These are phyloP conservation scores for Emydura subglobosa DNA, from an alignment of 2,113 vertebrate genomes.

Conservation along the genomic window DNA sequence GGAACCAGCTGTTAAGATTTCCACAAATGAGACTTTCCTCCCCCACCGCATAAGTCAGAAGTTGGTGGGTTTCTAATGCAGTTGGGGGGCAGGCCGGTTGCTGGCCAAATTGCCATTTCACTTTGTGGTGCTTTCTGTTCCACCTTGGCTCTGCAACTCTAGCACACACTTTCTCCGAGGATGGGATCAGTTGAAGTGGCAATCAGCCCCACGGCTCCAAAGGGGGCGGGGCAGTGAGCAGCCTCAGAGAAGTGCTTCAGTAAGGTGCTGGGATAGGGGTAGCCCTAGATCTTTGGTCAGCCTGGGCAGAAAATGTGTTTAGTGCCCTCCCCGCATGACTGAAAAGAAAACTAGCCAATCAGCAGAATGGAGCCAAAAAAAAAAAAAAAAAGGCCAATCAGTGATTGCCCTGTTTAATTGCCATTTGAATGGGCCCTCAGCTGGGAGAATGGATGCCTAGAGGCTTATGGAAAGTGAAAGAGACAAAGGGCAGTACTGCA, in stretches of 20 bases:
- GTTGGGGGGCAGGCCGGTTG: neutral
- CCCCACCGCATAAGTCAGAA: neutral
- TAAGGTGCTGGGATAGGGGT: neutral
- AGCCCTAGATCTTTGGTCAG: neutral
- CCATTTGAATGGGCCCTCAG: neutral
- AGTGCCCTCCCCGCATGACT: neutral
- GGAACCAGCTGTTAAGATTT: neutral
- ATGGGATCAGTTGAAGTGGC: neutral
- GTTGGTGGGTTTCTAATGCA: neutral
- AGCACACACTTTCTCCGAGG: neutral
- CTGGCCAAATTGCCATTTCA: neutral
- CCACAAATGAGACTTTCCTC: neutral
- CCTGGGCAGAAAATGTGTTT: neutral
- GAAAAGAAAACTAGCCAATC: neutral
- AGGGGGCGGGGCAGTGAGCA: neutral
- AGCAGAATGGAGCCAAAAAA: too few species aligned
- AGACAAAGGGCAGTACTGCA: slow-evolving; percentile 24
- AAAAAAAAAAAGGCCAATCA: too few species aligned
- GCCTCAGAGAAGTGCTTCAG: neutral
- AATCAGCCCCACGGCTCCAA: neutral
- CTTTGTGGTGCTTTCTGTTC: neutral
- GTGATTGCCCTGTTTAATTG: too few species aligned
- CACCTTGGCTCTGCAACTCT: neutral
- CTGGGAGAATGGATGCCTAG: neutral
- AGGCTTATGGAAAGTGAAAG: slow-evolving; percentile 43